Base-by-base conservation (phyloP, 2,888 invertebrate species). In the Acanthosepion esculentum region DNA sequence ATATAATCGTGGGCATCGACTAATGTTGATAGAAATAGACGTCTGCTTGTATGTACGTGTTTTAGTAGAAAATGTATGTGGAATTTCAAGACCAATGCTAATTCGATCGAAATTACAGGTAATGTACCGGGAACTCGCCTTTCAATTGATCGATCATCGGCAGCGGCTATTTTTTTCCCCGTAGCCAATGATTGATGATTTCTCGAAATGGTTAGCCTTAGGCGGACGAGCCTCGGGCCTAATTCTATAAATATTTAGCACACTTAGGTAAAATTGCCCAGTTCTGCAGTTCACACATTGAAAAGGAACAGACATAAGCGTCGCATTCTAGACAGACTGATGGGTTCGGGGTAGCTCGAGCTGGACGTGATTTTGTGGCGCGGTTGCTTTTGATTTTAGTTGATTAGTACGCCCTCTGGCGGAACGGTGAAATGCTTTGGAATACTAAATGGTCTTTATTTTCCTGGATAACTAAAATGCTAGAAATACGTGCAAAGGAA, bases 261-360 rank as follows among this genome's bases (percentile, higher is more conserved):
- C 78, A 78, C 78, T 78, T 78, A 78, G n/a, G 78, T n/a, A 78
- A 78, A 78, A 78, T 78, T 78, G 78, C n/a, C n/a, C n/a, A n/a
- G 78, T n/a, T 8, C 78, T 33, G 78, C 78, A 78, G 78, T 78
- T 78, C 78, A 78, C 78, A n/a, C n/a, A 33, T 78, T 78, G n/a
- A 15, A 78, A 78, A 78, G 4, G 23, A n/a, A 78, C 78, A 15
- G 78, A 78, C n/a, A 78, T n/a, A n/a, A 78, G n/a, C 78, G 78
- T 15, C 12, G n/a, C 15, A 5, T 78, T 78, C n/a, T 3, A 78
- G 78, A 78, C 78, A 78, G n/a, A 10, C 78, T 10, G n/a, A 78
- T 78, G n/a, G n/a, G n/a, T 12, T 33, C 12, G 12, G 3, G n/a
- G 23, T 59, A 59, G 59, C 7, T 59, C 1, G 23, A 59, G 20